Evolutionary conservation across 2,888 invertebrate genomes (phyloP), one percentile per base, ranked within the genome.

Genomic region (Zeuzera pyrina): DNA sequence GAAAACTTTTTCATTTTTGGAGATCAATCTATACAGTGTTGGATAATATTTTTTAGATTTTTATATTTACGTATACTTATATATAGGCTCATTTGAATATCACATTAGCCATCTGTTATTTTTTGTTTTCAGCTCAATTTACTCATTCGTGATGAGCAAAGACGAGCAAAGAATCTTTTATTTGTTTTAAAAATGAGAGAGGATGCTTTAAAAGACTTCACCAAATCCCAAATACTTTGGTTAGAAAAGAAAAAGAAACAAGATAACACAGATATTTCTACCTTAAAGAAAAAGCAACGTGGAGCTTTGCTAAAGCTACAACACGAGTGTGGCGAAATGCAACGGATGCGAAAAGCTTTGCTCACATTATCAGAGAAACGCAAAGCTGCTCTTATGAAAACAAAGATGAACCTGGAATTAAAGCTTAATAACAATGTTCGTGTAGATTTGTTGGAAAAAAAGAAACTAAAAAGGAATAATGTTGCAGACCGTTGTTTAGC

Each of bases 321-420:
- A 38, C 87, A 89, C 53, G 89, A 90, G 51, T 87, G 88, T 57
- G 88, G 88, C 29, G 89, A 90, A 62, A 88, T 90, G 78, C 85
- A 87, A 50, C 79, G 87, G 49, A 83, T 83, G 76, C 67, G 79
- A 3, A 79, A 76, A 45, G 74, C 79, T 3, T 47, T 83, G 10
- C 53, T 83, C 15, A 58, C 77, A 2, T 60, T 78, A 29, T 77
- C 79, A 1, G 79, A 83, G 21, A 76, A 70, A 39, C 61, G 83
- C 0, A 79, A 79, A 56, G 48, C 66, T 3, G 76, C 72, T 13
- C 70, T 83, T 29, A 67, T 79, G 61, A 78, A 72, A 48, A 81
- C 81, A 1, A 81, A 78, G 42, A 78, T 69, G 39, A 78, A 71
- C 35, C 70, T 83, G 34, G 79, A 83, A 45, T 45, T 77, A 22